Evolutionary conservation across 2,113 vertebrate species (phyloP).

Genomic region (Barbus barbus): DNA sequence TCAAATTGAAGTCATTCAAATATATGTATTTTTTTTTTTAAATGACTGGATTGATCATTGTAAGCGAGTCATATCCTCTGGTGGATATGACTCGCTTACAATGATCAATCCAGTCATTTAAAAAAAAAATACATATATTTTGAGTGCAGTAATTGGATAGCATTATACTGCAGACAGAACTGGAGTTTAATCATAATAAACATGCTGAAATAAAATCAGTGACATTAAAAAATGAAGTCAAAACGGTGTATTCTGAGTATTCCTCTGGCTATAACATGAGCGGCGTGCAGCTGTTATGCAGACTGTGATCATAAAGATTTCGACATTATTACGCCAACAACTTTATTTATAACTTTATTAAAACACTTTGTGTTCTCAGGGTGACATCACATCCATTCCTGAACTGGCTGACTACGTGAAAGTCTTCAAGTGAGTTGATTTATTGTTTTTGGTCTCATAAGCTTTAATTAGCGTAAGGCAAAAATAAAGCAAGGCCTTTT

Average conservation of each 20-base stretch:
- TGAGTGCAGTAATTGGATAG: not conserved
- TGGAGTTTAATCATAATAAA: not conserved
- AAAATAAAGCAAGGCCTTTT: not conserved
- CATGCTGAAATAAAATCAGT: not conserved
- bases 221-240: not conserved
- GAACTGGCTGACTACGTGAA: conserved; percentile 97
- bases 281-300: not conserved
- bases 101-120: too few species aligned
- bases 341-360: conserved; percentile 17
- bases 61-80: not conserved
- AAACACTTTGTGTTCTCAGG: conserved; percentile 71
- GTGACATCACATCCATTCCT: conserved; percentile 98
- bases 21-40: not conserved
- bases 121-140: too few species aligned
- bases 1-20: not conserved
- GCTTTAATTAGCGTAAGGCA: not conserved
- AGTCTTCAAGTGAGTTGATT: conserved; percentile 96
- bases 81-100: too few species aligned
- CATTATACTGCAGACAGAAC: not conserved
- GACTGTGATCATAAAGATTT: not conserved
- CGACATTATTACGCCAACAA: not conserved
- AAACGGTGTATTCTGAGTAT: not conserved
- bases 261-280: not conserved
- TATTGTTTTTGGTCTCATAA: not conserved
- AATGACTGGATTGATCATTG: not conserved